phyloP scores from a whole-genome alignment of 2,113 vertebrate genomes.

The Spermophilus dauricus region DNA sequence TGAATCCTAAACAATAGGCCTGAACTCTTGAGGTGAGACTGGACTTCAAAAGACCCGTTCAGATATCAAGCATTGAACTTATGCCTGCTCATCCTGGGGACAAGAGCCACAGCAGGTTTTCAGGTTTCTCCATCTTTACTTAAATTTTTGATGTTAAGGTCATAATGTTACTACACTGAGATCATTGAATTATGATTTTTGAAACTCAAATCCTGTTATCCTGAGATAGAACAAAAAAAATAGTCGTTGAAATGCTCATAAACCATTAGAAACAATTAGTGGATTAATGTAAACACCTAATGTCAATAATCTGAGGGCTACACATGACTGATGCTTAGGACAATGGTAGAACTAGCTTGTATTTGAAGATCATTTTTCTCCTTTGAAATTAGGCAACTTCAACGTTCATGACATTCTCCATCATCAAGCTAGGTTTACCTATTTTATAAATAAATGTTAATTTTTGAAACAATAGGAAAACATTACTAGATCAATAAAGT shows the following conservation, averaged over 20 bases:
- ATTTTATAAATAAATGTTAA: conserved; percentile 48
- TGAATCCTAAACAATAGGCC: background rate
- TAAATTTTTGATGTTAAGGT: background rate
- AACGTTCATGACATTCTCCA: background rate
- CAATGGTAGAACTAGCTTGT: background rate
- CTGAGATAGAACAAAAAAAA: background rate
- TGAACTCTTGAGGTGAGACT: background rate
- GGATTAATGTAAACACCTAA: background rate
- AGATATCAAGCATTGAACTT: background rate
- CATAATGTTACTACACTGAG: background rate
- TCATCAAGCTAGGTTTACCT: background rate
- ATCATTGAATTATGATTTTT: background rate
- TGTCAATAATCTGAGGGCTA: background rate
- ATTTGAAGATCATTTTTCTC: background rate
- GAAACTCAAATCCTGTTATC: background rate
- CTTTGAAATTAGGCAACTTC: conserved; percentile 33
- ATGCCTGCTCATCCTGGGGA: background rate
- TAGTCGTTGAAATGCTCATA: conserved; percentile 1
- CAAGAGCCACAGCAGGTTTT: background rate
- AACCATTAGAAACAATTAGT: background rate
- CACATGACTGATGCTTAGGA: background rate
- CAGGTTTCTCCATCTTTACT: background rate
- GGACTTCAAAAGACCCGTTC: background rate
- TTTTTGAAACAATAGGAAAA: conserved; percentile 12
- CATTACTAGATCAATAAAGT: background rate